Base-by-base conservation (phyloP, 1,140 invertebrate species). In the Drosophila repleta region DNA sequence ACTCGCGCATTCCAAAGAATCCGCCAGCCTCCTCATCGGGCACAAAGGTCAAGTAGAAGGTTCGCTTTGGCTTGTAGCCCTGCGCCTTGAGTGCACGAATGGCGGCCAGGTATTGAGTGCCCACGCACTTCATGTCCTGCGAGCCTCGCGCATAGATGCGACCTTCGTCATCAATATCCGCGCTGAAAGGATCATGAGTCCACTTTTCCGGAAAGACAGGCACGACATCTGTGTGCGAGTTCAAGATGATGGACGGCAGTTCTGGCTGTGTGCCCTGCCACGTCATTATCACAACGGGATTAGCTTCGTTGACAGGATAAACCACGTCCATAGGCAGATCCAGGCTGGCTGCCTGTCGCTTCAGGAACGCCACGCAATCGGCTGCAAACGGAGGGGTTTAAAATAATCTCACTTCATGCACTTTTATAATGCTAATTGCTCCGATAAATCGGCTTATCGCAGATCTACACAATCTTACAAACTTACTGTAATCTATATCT, bases 1-100 rank as follows among this genome's bases (percentile, higher is more conserved):
- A 98, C 68, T 93, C 92, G 70, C 94, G 92, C 97, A 99, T 98
- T 8, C 97, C 97, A 58, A 95, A 93, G 7, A 93, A 84, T 1
- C 97, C 97, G 0, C 97, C 97, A 66, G 96, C 95, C 93, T 99
- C 98, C 92, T 99, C 98, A 93, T 99, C 98, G 77, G 97, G 96
- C 20, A 97, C 95, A 93, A 97, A 98, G 7, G 94, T 93, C 11
- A 98, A 76, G 80, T 96, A 95, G n/a, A 96, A 82, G 3, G 95
- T 96, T 61, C 96, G 92, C 65, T 94, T 93, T 15, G 95, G 92
- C 51, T 79, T 82, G 0, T 93, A 90, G 2, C 94, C 94, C 29
- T 93, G 85, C 1, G 90, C 81, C 77, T 95, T 95, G 1, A 97
- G 90, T 26, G 92, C 91, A 55, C 95, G 92, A 6, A 97, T 93